Percentiles rank a stretch among this genome's conserved stretches.
These are phyloP conservation scores for Parauchenoglanis ngamensis DNA, from an alignment of 2,797 vertebrate species.

Conservation along the genomic window DNA sequence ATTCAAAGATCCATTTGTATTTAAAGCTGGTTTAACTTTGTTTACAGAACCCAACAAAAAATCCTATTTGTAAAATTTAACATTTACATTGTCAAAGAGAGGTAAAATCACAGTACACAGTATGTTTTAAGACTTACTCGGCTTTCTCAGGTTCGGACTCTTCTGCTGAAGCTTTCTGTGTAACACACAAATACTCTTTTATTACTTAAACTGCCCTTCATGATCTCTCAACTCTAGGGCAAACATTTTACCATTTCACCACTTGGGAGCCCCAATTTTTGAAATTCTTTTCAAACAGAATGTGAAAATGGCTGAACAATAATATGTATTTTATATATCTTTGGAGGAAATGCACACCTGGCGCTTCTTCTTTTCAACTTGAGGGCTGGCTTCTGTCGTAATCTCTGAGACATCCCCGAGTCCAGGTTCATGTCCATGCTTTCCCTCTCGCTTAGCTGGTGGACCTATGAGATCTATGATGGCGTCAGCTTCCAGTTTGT, in stretches of 20 bases:
- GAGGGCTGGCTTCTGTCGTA: conserved; percentile 61
- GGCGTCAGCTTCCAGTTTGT: conserved; percentile 79
- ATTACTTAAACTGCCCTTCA: not conserved
- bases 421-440: conserved; percentile 86
- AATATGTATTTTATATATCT: not conserved
- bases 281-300: not conserved
- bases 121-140: conserved; percentile 83
- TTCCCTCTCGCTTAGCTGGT: conserved; percentile 84
- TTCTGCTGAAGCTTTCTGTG: conserved; percentile 79
- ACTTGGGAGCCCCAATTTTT: not conserved
- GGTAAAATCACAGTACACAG: not conserved
- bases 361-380: conserved; percentile 66
- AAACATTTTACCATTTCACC: not conserved
- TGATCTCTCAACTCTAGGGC: not conserved
- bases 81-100: not conserved
- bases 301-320: not conserved
- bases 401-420: conserved; percentile 90
- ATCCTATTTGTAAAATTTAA: not conserved
- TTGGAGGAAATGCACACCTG: conserved; percentile 42
- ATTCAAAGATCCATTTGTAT: conserved; percentile 16
- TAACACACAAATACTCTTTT: conserved; percentile 4
- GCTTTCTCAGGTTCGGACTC: conserved; percentile 86
- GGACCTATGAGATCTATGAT: conserved; percentile 84
- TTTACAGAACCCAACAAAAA: not conserved
- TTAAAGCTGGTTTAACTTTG: not conserved